These are phyloP conservation scores for Apis laboriosa DNA, from an alignment of 1,140 invertebrate genomes.

Conservation along the genomic window DNA sequence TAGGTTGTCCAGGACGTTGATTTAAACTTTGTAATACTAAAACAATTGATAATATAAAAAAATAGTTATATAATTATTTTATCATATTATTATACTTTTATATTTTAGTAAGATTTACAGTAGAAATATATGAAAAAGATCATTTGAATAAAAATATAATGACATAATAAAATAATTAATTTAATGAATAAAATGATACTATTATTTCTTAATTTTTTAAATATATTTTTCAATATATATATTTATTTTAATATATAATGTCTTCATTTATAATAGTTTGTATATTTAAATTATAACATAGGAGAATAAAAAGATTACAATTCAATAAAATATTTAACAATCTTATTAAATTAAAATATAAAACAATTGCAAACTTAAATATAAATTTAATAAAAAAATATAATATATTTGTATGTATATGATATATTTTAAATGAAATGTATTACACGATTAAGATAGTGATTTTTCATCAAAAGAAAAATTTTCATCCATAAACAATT, in stretches of 20 bases:
- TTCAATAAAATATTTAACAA: neutral
- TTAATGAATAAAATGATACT: no score
- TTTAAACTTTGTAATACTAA: conserved; percentile 84
- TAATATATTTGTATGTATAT: neutral
- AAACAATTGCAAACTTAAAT: neutral
- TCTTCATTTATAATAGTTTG: no score
- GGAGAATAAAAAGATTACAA: neutral
- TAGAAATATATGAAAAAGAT: no score
- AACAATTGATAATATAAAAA: conserved; percentile 19
- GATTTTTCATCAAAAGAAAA: neutral
- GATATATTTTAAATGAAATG: neutral
- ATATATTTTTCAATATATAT: neutral
- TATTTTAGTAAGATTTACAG: neutral
- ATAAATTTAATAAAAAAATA: neutral
- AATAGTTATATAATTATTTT: neutral
- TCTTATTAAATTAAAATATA: neutral
- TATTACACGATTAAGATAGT: neutral
- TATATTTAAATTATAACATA: no score
- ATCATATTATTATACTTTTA: neutral
- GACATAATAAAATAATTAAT: no score
- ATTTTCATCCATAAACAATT: conserved; percentile 35
- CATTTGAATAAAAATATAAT: no score
- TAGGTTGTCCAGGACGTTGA: conserved; percentile 82
- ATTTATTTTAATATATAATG: no score
- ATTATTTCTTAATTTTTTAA: neutral